Conservation (phyloP, 2,888 invertebrate genomes). For the Trisateles emortualis region DNA sequence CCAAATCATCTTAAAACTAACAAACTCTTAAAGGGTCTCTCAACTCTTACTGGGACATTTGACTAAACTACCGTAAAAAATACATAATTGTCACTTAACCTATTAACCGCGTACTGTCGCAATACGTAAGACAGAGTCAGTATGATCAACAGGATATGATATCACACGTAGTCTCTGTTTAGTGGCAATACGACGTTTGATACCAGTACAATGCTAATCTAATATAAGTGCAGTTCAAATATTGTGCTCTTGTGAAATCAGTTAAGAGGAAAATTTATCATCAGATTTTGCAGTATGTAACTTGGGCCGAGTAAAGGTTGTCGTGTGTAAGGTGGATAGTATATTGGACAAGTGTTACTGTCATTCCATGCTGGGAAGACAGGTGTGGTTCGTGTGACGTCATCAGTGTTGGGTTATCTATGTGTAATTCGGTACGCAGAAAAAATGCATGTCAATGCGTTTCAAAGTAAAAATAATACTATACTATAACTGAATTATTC, state of each 20-base stretch:
- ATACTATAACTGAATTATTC: constrained; percentile 61
- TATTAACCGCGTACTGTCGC: constrained; percentile 65
- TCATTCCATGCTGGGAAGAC: constrained; percentile 18
- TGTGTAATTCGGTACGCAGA: constrained; percentile 24
- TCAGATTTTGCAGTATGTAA: constrained; percentile 7
- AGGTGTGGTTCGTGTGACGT: constrained; percentile 36
- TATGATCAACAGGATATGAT: constrained; percentile 79
- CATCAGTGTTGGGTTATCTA: constrained; percentile 20
- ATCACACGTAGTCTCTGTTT: constrained; percentile 70
- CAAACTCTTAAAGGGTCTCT: constrained; percentile 1
- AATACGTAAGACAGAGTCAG: constrained; percentile 56
- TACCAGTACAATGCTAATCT: constrained; percentile 63
- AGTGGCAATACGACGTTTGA: constrained; percentile 67
- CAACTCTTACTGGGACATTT: constrained; percentile 19
- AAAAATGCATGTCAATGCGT: constrained; percentile 26
- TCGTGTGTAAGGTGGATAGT: constrained; percentile 3
- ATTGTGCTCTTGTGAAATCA: constrained; percentile 47
- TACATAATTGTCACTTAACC: constrained; percentile 78
- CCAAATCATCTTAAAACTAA: not conserved
- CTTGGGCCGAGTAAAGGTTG: not conserved
- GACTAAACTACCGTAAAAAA: constrained; percentile 50
- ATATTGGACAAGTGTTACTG: constrained; percentile 2
- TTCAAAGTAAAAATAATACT: constrained; percentile 30
- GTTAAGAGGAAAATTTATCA: constrained; percentile 32
- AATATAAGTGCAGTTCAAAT: constrained; percentile 74